Evolutionary conservation across 1,140 invertebrate species (phyloP), one percentile per base, ranked within the genome.

Genomic region (Ostrea edulis): DNA sequence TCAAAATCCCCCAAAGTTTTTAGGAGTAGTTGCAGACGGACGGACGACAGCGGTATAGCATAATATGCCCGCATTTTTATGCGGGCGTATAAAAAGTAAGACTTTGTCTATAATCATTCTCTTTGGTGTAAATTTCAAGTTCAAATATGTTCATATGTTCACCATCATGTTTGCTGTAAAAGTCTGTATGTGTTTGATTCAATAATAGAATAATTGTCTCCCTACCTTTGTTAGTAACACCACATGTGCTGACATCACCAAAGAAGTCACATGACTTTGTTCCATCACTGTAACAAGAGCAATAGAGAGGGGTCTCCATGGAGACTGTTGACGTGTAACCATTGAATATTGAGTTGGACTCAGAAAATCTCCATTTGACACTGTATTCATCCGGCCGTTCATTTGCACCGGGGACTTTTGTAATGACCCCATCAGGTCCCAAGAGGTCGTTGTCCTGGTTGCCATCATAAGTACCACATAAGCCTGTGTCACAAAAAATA

Each of bases 381-480:
- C 86, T 89, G 85, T 91, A 91, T 51, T 51, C 83, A 83, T 91
- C 89, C 25, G 86, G 71, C 11, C 25, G 29, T 65, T 54, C 44
- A 77, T 25, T 55, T 12, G 51, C 0, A 9, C 35, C n/a, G 35
- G 17, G 62, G 7, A 92, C 58, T 54, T 54, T 52, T 65, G 88
- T 81, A 8, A 71, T 12, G 8, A 58, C 22, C 71, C 84, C 86
- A 29, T 84, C 11, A 4, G 52, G 8, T 11, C 81, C 86, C 11
- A 82, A 84, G 51, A 91, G 58, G 65, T 91, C 90, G 82, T 92
- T 88, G 12, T 35, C 53, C 5, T 58, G 82, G 35, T 86, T 86
- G n/a, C 86, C 88, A 88, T 92, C 88, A 85, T 89, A 90, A 7
- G 83, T 68, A 44, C 89, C 89, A 87, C 90, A 91, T 51, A 90